These are phyloP conservation scores for Caenorhabditis parvicauda DNA, from an alignment of 2,888 invertebrate species.

Conservation along the genomic window DNA sequence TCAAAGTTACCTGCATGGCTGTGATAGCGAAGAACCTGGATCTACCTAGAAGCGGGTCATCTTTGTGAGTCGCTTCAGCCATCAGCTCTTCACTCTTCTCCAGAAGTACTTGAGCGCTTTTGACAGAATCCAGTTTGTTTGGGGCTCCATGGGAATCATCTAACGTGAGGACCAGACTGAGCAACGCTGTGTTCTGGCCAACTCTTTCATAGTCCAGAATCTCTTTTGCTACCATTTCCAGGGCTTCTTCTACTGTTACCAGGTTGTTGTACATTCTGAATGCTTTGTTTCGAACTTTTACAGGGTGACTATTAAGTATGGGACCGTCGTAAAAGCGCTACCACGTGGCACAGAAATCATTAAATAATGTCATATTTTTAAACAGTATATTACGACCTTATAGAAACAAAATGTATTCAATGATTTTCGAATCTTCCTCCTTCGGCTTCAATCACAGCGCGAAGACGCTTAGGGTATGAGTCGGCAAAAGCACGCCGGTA, in stretches of 20 bases:
- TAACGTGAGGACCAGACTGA: conserved; percentile 24
- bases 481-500: too few relatives aligned
- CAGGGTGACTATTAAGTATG: too few relatives aligned
- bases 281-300: background rate
- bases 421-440: too few relatives aligned
- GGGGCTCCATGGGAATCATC: conserved; percentile 9
- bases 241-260: conserved; percentile 32
- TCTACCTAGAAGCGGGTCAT: conserved; percentile 26
- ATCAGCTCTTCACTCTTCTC: conserved; percentile 29
- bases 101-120: conserved; percentile 30
- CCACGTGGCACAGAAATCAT: too few relatives aligned
- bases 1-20: conserved; percentile 19
- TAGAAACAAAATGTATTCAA: too few relatives aligned
- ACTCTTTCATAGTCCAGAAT: conserved; percentile 24
- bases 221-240: conserved; percentile 35
- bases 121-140: conserved; percentile 8
- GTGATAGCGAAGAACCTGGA: conserved; percentile 26
- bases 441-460: too few relatives aligned
- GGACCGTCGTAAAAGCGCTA: too few relatives aligned
- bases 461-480: too few relatives aligned
- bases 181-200: conserved; percentile 14
- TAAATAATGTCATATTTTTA: background rate
- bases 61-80: conserved; percentile 25
- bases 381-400: background rate
- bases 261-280: conserved; percentile 33